Percentiles rank a stretch among this genome's conserved stretches.
These are phyloP conservation scores for Thecophora atra DNA, from an alignment of 2,888 invertebrate species.

Conservation along the genomic window DNA sequence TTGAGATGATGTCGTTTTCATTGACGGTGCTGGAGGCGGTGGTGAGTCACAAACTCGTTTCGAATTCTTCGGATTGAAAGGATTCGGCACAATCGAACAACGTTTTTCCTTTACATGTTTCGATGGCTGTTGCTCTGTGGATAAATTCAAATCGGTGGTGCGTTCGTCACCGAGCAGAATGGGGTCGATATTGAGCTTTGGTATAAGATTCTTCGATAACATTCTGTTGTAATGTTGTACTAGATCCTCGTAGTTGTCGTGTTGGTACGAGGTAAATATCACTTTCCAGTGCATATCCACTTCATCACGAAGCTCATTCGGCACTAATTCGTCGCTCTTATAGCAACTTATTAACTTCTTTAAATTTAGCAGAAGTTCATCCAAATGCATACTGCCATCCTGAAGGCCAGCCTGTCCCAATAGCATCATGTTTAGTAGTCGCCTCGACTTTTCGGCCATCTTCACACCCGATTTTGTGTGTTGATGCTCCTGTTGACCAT, in stretches of 20 bases:
- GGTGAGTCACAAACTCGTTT: conserved; percentile 37
- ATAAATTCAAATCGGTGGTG: conserved; percentile 45
- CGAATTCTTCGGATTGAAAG: conserved; percentile 36
- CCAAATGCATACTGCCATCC: conserved; percentile 68
- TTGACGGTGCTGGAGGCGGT: conserved; percentile 40
- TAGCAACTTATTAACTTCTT: conserved; percentile 52
- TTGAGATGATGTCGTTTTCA: not conserved
- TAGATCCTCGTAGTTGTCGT: conserved; percentile 58
- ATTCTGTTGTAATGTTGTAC: conserved; percentile 54
- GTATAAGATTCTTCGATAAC: conserved; percentile 54
- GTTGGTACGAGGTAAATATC: conserved; percentile 67
- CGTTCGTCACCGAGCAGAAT: conserved; percentile 51
- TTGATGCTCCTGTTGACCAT: conserved; percentile 63
- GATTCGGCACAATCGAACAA: conserved; percentile 30
- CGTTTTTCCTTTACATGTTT: conserved; percentile 29
- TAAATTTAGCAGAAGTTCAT: conserved; percentile 63
- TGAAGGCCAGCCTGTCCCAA: conserved; percentile 71
- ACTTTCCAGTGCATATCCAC: conserved; percentile 68
- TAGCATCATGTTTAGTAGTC: conserved; percentile 70
- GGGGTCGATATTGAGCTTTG: conserved; percentile 54
- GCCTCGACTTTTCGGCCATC: conserved; percentile 67
- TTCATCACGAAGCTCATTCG: conserved; percentile 66
- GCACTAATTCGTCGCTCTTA: conserved; percentile 59
- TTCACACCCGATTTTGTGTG: conserved; percentile 65
- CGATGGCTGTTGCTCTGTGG: conserved; percentile 13